Evolutionary conservation across 2,113 vertebrate species (phyloP).

Genomic region (Marcusenius ussheri): DNA sequence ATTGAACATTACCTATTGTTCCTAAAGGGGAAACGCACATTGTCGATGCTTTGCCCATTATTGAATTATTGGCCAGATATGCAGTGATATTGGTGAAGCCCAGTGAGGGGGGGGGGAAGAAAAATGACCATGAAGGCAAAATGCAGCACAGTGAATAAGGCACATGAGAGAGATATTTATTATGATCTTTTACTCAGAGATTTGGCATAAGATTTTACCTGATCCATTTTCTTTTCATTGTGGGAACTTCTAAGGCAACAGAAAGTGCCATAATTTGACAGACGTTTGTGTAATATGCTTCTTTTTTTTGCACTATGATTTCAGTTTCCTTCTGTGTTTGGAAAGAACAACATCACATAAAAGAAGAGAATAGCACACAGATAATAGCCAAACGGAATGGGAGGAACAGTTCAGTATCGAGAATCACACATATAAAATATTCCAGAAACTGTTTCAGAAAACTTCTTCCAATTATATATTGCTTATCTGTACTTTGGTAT

Average conservation of each 20-base stretch:
- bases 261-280: not conserved
- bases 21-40: not conserved
- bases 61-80: not conserved
- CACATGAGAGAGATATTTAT: not conserved
- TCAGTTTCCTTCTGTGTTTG: not conserved
- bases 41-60: not conserved
- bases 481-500: not conserved
- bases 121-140: not conserved
- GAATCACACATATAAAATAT: not conserved
- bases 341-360: conserved; percentile 13
- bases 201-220: not conserved
- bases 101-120: not conserved
- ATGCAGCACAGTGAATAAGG: not conserved
- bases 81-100: not conserved
- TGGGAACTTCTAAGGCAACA: not conserved
- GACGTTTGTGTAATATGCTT: conserved; percentile 11
- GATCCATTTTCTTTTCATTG: not conserved
- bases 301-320: not conserved
- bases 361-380: not conserved
- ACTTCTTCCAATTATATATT: not conserved
- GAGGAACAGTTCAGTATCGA: conserved; percentile 12
- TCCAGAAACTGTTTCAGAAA: not conserved
- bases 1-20: not conserved
- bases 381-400: not conserved
- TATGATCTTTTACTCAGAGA: not conserved